Base-by-base conservation (phyloP, 2,797 vertebrate species). In the Sphenopsis melanotis region DNA sequence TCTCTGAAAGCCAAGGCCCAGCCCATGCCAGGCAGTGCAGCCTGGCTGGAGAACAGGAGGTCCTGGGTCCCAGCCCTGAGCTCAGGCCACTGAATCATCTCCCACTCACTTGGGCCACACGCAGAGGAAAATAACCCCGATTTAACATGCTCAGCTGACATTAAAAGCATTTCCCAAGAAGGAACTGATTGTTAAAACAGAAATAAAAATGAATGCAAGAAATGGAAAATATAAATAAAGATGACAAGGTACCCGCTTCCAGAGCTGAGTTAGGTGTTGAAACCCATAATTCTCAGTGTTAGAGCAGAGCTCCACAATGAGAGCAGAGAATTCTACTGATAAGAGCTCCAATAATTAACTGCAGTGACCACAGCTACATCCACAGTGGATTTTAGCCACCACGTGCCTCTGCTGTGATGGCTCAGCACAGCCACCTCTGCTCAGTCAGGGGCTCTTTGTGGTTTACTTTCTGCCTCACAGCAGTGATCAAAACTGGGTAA, bases 151-250 rank as follows among this genome's bases (percentile, higher is more conserved):
- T 56, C 49, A 17, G 68, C 32, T 16, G 29, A 89, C 61, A 75
- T 81, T 37, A 44, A 75, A 94, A 89, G 87, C 60, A n/a, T 80
- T 83, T 87, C 36, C 89, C 82, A 74, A 7, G 8, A 83, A 83
- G 61, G 32, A 95, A 90, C 36, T 71, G 89, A 77, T 71, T 60
- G 70, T 81, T 91, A 90, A 71, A 71, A 78, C 17, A 71, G 66
- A 96, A 96, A 93, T 86, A 87, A 96, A 97, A 95, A 96, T 94
- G 91, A 90, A 96, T 95, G 96, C 82, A 91, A 92, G 84, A 55
- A 91, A 97, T 96, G 93, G 91, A 95, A 96, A 96, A 95, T 44
- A 90, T 19, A 96, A 95, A 95, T 71, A 92, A 95, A 96, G 83
- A 94, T 96, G 95, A 95, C 34, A 56, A 87, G 82, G 69, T 34